phyloP scores from a whole-genome alignment of 1,140 invertebrate genomes.

The Drosophila nannoptera region DNA sequence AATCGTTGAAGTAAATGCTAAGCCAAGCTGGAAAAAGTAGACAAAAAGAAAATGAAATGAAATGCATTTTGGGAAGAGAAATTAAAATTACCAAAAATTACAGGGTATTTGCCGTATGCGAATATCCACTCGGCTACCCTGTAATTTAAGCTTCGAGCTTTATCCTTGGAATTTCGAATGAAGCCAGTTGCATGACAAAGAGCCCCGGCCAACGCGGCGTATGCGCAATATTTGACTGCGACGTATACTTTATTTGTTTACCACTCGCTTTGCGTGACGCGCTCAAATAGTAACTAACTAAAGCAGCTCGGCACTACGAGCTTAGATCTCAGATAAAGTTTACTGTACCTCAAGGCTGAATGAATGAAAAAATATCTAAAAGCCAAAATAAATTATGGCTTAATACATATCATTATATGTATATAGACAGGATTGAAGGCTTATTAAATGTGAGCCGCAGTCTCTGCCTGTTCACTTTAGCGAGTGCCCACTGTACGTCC shows the following conservation, averaged over 20 bases:
- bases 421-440: too few relatives aligned
- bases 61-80: neutral
- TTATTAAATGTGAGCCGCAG: too few relatives aligned
- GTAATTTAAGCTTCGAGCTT: too few relatives aligned
- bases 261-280: constrained; percentile 13
- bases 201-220: constrained; percentile 43
- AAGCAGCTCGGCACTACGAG: neutral
- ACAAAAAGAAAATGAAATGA: neutral
- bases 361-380: too few relatives aligned
- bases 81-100: too few relatives aligned
- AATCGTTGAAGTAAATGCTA: constrained; percentile 11
- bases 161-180: constrained; percentile 30
- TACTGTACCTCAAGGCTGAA: too few relatives aligned
- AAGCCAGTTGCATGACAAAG: constrained; percentile 24
- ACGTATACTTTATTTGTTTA: constrained; percentile 36
- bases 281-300: constrained; percentile 18
- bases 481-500: neutral
- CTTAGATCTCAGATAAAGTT: neutral
- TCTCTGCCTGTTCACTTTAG: neutral
- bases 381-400: too few relatives aligned
- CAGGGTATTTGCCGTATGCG: too few relatives aligned
- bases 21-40: constrained; percentile 5
- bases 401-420: too few relatives aligned
- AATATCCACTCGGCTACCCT: too few relatives aligned
- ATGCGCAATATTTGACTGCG: constrained; percentile 45